phyloP scores from a whole-genome alignment of 2,888 invertebrate species.

The Leptodirus hochenwartii region DNA sequence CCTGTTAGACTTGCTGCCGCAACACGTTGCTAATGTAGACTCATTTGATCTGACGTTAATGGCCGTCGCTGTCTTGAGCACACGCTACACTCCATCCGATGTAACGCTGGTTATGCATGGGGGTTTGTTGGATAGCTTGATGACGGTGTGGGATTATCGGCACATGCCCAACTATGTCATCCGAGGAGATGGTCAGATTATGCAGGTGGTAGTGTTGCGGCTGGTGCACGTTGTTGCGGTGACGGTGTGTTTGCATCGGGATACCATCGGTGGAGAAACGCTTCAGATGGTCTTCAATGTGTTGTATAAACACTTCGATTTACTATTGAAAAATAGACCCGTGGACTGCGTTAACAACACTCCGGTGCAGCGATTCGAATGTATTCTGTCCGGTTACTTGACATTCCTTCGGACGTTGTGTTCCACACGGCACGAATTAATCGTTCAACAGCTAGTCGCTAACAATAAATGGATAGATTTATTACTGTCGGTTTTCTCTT shows the following conservation, averaged over 20 bases:
- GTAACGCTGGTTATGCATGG: slow-evolving; percentile 35
- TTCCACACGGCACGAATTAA: too few relatives aligned
- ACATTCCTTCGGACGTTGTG: slow-evolving; percentile 36
- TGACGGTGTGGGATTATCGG: slow-evolving; percentile 17
- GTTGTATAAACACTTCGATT: slow-evolving; percentile 30
- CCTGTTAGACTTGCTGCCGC: slow-evolving; percentile 29
- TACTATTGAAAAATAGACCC: slow-evolving; percentile 15
- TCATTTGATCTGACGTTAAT: slow-evolving; percentile 28
- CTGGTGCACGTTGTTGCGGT: slow-evolving; percentile 35
- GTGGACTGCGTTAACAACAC: slow-evolving; percentile 14
- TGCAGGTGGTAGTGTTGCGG: slow-evolving; percentile 31
- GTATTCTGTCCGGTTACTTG: slow-evolving; percentile 33
- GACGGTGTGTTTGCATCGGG: slow-evolving; percentile 33
- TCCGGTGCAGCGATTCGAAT: too few relatives aligned
- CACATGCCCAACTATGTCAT: slow-evolving; percentile 14
- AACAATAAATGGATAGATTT: slow-evolving; percentile 32
- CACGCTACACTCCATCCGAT: slow-evolving; percentile 34
- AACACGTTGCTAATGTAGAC: slow-evolving; percentile 16
- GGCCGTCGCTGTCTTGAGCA: slow-evolving; percentile 35
- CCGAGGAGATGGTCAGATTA: slow-evolving; percentile 19
- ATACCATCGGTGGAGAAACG: slow-evolving; percentile 28
- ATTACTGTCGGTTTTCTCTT: slow-evolving; percentile 22
- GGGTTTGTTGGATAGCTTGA: slow-evolving; percentile 31
- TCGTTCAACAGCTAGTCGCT: slow-evolving; percentile 29
- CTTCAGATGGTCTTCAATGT: slow-evolving; percentile 33